Evolutionary conservation across 2,888 invertebrate species (phyloP), one percentile per base, ranked within the genome.

Genomic region (Caenorhabditis wallacei): DNA sequence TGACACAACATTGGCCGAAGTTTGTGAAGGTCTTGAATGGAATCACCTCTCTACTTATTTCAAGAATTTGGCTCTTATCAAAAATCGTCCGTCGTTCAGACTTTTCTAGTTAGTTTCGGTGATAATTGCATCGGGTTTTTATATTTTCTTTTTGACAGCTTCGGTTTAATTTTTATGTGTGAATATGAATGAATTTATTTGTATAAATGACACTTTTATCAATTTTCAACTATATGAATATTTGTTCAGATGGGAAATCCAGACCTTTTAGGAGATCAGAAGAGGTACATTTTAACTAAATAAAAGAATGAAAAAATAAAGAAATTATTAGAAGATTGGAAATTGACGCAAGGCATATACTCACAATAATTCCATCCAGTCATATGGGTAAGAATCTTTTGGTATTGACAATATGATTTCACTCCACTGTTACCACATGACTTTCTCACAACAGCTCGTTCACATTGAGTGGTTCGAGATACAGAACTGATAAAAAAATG

Each of bases 1-100:
- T 8, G 85, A 87, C 63, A 63, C 79, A 5, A 81, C 84, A 10
- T 64, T 88, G 13, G 81, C 83, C 20, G 90, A 89, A 64, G 85
- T 89, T n/a, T 95, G 94, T 92, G 92, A 92, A 20, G 93, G 94
- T 74, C 93, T 95, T n/a, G 94, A 94, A 74, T 96, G 96, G 96
- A 90, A 92, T 1, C 95, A 95, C 92, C 93, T 95, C 85, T 94
- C 94, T 1, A 92, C 92, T 1, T 93, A 94, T 91, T 92, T 94
- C 56, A 92, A 93, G 48, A 93, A 94, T 86, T 93, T 94, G 83
- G 92, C 95, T 89, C 94, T 95, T 20, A 93, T 94, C 79, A 95
- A 95, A 91, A 95, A 95, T 92, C 95, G 96, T 0, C 89, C 93
- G 24, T 92, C 93, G 8, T 95, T 95, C 93, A 93, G 95, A 90